Conservation (phyloP, 2,888 invertebrate species). For the Frankliniella intonsa region DNA sequence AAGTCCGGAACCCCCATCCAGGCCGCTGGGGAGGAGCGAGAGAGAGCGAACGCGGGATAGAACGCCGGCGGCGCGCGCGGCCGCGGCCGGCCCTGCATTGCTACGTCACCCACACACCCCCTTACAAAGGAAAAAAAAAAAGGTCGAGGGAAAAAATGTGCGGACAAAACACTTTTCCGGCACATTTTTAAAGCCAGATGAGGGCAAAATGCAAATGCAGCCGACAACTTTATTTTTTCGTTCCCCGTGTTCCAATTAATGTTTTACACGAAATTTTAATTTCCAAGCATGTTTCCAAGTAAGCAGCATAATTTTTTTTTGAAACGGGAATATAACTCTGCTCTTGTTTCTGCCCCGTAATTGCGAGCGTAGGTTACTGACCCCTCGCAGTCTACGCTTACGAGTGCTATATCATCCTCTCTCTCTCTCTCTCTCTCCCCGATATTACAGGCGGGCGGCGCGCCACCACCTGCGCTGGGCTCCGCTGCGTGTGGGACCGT, state of each 20-base stretch:
- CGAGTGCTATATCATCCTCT: too few relatives aligned
- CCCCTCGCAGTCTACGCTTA: too few relatives aligned
- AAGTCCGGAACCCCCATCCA: slow-evolving; percentile 10
- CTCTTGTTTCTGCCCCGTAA: too few relatives aligned
- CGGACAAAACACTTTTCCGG: slow-evolving; percentile 10
- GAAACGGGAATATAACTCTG: too few relatives aligned
- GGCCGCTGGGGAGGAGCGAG: not conserved
- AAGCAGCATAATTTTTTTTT: too few relatives aligned
- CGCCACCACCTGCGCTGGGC: not conserved
- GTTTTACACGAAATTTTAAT: too few relatives aligned
- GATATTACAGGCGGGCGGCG: not conserved
- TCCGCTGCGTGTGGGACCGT: not conserved
- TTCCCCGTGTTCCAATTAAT: not conserved
- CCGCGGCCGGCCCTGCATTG: not conserved
- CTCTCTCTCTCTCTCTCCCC: not conserved
- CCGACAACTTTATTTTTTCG: not conserved
- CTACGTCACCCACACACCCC: not conserved
- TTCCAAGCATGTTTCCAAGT: too few relatives aligned
- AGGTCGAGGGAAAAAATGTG: not conserved
- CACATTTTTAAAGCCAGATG: not conserved
- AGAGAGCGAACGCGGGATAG: too few relatives aligned
- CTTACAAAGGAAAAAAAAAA: not conserved
- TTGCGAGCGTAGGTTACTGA: too few relatives aligned
- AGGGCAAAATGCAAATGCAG: not conserved
- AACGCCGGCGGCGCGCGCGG: not conserved